These are phyloP conservation scores for Episyrphus balteatus DNA, from an alignment of 1,140 invertebrate genomes.

Conservation along the genomic window DNA sequence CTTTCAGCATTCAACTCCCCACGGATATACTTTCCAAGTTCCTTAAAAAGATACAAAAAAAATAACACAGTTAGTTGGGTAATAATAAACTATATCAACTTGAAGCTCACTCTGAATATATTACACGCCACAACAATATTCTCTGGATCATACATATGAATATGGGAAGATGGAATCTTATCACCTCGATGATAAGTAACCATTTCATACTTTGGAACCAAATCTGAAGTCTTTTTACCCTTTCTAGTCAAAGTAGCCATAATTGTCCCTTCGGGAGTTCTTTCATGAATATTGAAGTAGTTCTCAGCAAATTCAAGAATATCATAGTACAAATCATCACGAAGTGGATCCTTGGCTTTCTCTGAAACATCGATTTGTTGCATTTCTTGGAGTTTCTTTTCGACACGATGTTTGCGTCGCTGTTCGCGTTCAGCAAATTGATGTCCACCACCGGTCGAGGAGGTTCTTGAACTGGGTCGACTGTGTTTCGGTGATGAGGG, in stretches of 20 bases:
- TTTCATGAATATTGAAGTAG: constrained; percentile 83
- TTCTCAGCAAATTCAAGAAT: constrained; percentile 88
- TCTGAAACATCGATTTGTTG: constrained; percentile 46
- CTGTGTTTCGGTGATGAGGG: constrained; percentile 35
- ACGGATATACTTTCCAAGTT: constrained; percentile 74
- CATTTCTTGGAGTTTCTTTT: constrained; percentile 72
- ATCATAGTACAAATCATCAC: constrained; percentile 53
- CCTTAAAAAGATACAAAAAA: constrained; percentile 42
- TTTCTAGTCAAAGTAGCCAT: constrained; percentile 82
- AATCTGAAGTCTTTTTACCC: constrained; percentile 59
- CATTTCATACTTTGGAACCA: constrained; percentile 86
- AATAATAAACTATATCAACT: neutral
- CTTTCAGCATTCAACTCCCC: constrained; percentile 74
- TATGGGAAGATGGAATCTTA: constrained; percentile 84
- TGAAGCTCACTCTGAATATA: constrained; percentile 70
- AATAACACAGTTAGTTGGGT: constrained; percentile 5
- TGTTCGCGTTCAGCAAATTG: constrained; percentile 51
- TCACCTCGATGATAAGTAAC: constrained; percentile 77
- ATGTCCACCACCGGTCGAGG: constrained; percentile 7
- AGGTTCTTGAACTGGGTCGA: constrained; percentile 34
- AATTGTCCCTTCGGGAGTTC: constrained; percentile 73
- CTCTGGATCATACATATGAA: constrained; percentile 91
- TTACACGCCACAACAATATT: constrained; percentile 82
- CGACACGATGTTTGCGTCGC: constrained; percentile 68
- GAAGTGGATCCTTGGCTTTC: constrained; percentile 37